A percentile compares a stretch with the other conserved stretches of the same genome.
These are phyloP conservation scores for Unio delphinus DNA, from an alignment of 2,888 invertebrate genomes.

Conservation along the genomic window DNA sequence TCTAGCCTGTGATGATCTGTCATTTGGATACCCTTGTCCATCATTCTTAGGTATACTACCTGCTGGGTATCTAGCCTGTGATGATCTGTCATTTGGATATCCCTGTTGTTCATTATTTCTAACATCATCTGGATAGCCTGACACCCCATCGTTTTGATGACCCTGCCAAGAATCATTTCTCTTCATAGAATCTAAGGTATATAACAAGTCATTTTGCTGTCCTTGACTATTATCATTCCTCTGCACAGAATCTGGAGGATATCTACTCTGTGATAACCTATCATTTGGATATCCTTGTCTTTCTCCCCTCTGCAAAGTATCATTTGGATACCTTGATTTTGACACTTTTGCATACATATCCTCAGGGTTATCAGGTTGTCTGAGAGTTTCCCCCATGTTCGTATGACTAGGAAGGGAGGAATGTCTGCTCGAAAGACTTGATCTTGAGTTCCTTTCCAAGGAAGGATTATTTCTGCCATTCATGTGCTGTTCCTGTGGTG, in stretches of 20 bases:
- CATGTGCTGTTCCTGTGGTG: conserved; percentile 3
- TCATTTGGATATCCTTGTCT: conserved; percentile 21
- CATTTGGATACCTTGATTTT: conserved; percentile 12
- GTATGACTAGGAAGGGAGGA: too few relatives aligned
- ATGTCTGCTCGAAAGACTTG: too few relatives aligned
- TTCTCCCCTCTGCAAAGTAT: conserved; percentile 11
- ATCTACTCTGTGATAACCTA: conserved; percentile 12
- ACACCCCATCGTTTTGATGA: too few relatives aligned
- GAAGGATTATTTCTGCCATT: conserved; percentile 1
- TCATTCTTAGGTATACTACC: too few relatives aligned
- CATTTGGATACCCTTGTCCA: conserved; percentile 6
- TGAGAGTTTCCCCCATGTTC: too few relatives aligned
- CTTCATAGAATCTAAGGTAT: conserved; percentile 7
- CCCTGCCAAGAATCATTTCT: conserved; percentile 1
- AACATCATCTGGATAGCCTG: too few relatives aligned
- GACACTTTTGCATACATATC: too few relatives aligned
- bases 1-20: conserved; percentile 2
- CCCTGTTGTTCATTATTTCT: background rate
- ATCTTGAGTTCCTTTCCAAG: background rate
- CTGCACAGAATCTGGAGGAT: too few relatives aligned
- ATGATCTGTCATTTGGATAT: conserved; percentile 30
- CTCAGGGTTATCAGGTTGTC: too few relatives aligned
- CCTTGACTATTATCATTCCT: conserved; percentile 1
- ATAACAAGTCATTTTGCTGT: conserved; percentile 9
- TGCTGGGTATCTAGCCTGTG: too few relatives aligned